Conservation (phyloP, 1,140 invertebrate species). For the Homarus americanus region DNA sequence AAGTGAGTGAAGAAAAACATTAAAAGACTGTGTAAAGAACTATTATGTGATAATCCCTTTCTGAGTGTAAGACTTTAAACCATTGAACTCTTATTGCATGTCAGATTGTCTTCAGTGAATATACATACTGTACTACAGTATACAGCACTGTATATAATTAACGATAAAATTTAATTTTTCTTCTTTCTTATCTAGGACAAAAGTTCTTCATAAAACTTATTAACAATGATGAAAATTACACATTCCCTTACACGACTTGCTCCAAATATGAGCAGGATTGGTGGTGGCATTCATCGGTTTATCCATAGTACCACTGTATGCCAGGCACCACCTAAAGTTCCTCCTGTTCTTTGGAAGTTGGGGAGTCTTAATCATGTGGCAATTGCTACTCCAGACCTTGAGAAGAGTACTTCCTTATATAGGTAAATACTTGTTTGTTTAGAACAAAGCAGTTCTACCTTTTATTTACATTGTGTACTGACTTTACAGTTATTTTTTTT, state of each 20-base stretch:
- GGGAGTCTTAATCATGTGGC: conserved; percentile 83
- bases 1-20: not conserved
- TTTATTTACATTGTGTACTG: no score
- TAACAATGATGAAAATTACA: conserved; percentile 11
- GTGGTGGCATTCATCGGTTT: conserved; percentile 6
- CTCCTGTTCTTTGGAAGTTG: conserved; percentile 77
- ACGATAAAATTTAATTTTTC: not conserved
- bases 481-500: no score
- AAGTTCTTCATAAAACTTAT: not conserved
- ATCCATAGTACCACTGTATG: conserved; percentile 21
- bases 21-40: not conserved
- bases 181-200: not conserved
- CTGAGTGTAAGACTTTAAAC: not conserved
- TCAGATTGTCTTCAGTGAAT: not conserved
- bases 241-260: not conserved
- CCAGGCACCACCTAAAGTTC: conserved; percentile 40
- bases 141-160: not conserved
- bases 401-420: conserved; percentile 81
- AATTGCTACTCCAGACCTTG: conserved; percentile 81
- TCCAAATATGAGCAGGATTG: not conserved
- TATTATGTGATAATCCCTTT: not conserved
- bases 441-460: no score
- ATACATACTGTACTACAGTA: not conserved
- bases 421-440: conserved; percentile 76
- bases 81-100: not conserved